Conservation (phyloP, 2,113 vertebrate genomes). For the Cyprinodon variegatus region DNA sequence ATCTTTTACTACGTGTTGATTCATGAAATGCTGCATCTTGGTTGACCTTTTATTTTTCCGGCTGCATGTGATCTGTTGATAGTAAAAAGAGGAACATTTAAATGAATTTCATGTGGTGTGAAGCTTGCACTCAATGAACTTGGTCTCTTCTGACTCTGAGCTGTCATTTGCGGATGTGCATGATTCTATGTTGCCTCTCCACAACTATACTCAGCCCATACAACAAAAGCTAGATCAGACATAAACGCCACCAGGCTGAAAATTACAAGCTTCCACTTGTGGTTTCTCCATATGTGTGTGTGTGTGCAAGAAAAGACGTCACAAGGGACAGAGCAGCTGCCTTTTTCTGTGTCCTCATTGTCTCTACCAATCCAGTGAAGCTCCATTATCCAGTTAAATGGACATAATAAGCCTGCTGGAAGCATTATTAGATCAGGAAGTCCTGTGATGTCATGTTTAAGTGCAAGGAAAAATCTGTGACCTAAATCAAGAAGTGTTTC, state of each 20-base stretch:
- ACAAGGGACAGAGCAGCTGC: constrained; percentile 30
- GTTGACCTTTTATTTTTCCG: constrained; percentile 38
- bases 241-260: constrained; percentile 27
- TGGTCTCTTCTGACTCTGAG: constrained; percentile 22
- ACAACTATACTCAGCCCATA: constrained; percentile 49
- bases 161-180: constrained; percentile 70
- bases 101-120: constrained; percentile 21
- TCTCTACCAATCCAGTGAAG: constrained; percentile 34
- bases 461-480: not conserved
- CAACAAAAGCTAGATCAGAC: constrained; percentile 56
- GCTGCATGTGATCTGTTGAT: constrained; percentile 27
- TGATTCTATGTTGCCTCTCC: constrained; percentile 56
- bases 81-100: constrained; percentile 2
- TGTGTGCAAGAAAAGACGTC: constrained; percentile 38
- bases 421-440: constrained; percentile 47
- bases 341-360: constrained; percentile 10
- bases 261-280: constrained; percentile 70
- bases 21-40: constrained; percentile 47
- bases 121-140: constrained; percentile 53
- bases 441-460: constrained; percentile 22
- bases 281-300: constrained; percentile 29
- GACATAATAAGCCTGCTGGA: constrained; percentile 10
- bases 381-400: constrained; percentile 37
- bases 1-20: constrained; percentile 35
- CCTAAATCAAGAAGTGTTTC: constrained; percentile 7